These are phyloP conservation scores for Alligator mississippiensis DNA, from an alignment of 2,113 vertebrate genomes.

Conservation along the genomic window DNA sequence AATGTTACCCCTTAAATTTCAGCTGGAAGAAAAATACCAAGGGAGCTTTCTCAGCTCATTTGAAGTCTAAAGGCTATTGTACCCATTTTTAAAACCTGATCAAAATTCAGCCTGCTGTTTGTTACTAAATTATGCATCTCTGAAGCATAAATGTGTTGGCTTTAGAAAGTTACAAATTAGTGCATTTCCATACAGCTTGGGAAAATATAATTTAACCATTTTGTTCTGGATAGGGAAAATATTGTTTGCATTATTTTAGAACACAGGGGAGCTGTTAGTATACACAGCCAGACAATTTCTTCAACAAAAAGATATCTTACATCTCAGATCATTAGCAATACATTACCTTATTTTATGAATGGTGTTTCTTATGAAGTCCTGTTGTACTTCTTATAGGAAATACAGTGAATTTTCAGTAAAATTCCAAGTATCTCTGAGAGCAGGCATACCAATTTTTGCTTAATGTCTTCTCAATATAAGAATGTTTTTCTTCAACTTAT, in stretches of 20 bases:
- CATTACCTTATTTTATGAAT: slow-evolving; percentile 59
- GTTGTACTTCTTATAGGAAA: slow-evolving; percentile 43
- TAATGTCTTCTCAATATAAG: slow-evolving; percentile 49
- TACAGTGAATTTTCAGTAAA: neutral
- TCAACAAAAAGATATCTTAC: slow-evolving; percentile 48
- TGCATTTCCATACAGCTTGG: slow-evolving; percentile 83
- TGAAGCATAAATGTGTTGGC: slow-evolving; percentile 82
- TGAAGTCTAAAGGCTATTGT: slow-evolving; percentile 79
- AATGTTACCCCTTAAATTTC: slow-evolving; percentile 67
- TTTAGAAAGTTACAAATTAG: slow-evolving; percentile 85
- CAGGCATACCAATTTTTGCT: slow-evolving; percentile 57
- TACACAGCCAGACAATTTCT: slow-evolving; percentile 60
- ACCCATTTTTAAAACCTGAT: slow-evolving; percentile 79
- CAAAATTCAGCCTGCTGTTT: slow-evolving; percentile 82
- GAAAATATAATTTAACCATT: slow-evolving; percentile 79
- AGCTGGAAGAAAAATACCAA: slow-evolving; percentile 60
- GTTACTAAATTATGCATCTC: slow-evolving; percentile 86
- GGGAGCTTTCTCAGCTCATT: slow-evolving; percentile 77
- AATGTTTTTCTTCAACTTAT: slow-evolving; percentile 22
- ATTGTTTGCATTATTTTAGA: slow-evolving; percentile 75
- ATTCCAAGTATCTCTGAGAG: slow-evolving; percentile 13
- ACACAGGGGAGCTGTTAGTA: slow-evolving; percentile 71
- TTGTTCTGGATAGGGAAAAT: slow-evolving; percentile 76
- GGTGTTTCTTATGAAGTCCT: slow-evolving; percentile 3
- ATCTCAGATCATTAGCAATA: slow-evolving; percentile 51